phyloP scores from a whole-genome alignment of 1,140 invertebrate species.

The Phymorhynchus buccinoides region DNA sequence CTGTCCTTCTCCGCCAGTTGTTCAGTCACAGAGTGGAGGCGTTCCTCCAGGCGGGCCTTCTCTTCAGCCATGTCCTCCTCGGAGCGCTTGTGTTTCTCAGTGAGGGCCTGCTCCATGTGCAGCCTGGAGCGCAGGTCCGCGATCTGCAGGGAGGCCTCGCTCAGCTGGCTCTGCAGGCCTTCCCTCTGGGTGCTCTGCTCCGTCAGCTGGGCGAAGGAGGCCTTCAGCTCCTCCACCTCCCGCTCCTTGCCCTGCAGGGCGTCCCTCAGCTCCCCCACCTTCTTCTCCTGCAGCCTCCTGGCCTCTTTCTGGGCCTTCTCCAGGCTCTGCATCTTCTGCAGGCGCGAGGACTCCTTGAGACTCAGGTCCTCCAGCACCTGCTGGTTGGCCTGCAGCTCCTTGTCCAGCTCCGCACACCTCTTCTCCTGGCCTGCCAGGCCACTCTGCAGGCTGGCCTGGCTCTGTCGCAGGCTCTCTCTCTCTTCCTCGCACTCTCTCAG shows the following conservation, averaged over 20 bases:
- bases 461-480: background rate
- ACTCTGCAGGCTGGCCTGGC: background rate
- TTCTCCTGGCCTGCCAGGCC: background rate
- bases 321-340: conserved; percentile 21
- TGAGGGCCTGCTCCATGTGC: conserved; percentile 50
- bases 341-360: background rate
- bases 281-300: conserved; percentile 32
- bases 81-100: conserved; percentile 48
- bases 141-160: background rate
- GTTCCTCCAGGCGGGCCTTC: conserved; percentile 33
- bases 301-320: conserved; percentile 32
- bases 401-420: background rate
- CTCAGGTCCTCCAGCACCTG: conserved; percentile 18
- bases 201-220: background rate
- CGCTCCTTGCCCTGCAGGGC: conserved; percentile 28
- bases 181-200: conserved; percentile 4
- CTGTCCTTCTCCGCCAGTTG: conserved; percentile 30
- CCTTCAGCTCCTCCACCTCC: conserved; percentile 24
- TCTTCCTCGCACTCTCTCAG: background rate
- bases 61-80: conserved; percentile 32
- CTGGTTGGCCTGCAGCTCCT: background rate
- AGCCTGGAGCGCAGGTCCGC: conserved; percentile 31
- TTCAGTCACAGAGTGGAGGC: conserved; percentile 31
- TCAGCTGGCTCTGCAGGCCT: conserved; percentile 2
- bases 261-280: conserved; percentile 25